Base-by-base conservation (phyloP, 2,113 vertebrate genomes). In the Danio rerio region DNA sequence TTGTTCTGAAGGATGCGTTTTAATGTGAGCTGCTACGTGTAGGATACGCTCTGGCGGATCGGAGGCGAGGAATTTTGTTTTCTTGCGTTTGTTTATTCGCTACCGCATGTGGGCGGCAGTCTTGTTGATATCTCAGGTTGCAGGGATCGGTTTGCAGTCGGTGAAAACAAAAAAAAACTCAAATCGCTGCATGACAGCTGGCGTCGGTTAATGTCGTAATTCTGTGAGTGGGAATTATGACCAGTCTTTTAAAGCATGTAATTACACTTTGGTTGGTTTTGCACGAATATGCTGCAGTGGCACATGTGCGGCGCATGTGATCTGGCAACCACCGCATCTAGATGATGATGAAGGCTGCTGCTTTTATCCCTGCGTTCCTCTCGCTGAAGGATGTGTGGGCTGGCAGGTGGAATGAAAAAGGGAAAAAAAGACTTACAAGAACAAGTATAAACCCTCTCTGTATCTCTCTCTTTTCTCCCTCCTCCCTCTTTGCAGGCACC, bases 401-500 rank as follows among this genome's bases (percentile, higher is more conserved):
- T 80, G 82, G 18, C 61, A 71, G 66, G 59, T 70, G 58, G 69
- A 78, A 80, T 68, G 18, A 71, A 70, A 65, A 55, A 80, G 65
- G n/a, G 21, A 69, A 79, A 70, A 71, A 56, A 80, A n/a, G 20
- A 68, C 55, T 83, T 74, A 50, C 12, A 63, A 16, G 65, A 85
- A 63, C 72, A 70, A 71, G 71, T 74, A 85, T 69, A 78, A 71
- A 81, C 76, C 43, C 55, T 80, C 78, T 63, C 58, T 62, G 81
- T 86, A 86, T 81, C 81, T 84, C 83, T 84, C 83, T 79, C n/a
- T 47, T 42, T 74, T 72, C 72, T 69, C 73, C 85, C 69, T 40
- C 78, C 66, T 80, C 70, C 87, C 90, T 87, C 86, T 87, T 88
- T 84, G 9, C 95, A 99, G 98, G 98, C 94, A 98, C 97, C 95